Percentiles rank a stretch among this genome's conserved stretches.
phyloP scores from a whole-genome alignment of 2,888 invertebrate genomes.

The Sisyra terminalis region DNA sequence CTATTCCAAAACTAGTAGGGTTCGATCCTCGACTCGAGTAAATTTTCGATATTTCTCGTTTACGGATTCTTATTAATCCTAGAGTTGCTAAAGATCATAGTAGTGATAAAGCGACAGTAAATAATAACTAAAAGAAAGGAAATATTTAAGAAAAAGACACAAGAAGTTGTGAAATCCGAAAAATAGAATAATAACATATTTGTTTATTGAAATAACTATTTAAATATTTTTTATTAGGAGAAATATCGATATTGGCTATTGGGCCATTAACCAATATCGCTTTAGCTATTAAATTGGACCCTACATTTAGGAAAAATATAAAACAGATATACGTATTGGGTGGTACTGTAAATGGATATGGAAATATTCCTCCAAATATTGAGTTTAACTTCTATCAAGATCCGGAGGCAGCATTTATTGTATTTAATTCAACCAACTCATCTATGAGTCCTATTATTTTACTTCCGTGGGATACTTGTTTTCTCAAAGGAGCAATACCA shows the following conservation, averaged over 20 bases:
- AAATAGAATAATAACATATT: neutral
- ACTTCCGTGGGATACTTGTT: conserved; percentile 8
- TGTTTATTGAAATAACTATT: neutral
- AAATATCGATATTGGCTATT: conserved; percentile 23
- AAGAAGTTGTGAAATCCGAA: no score
- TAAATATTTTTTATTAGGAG: conserved; percentile 11
- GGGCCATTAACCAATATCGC: conserved; percentile 40
- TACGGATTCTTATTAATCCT: no score
- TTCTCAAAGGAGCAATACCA: conserved; percentile 9
- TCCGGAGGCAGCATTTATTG: conserved; percentile 25
- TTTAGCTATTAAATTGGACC: conserved; percentile 27
- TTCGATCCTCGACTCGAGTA: no score
- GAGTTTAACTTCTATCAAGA: conserved; percentile 43
- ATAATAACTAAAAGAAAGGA: no score
- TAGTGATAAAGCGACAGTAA: no score
- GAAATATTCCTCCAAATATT: conserved; percentile 24
- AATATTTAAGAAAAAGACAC: no score
- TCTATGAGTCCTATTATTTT: neutral
- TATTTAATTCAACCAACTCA: conserved; percentile 5
- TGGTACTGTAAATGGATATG: conserved; percentile 20
- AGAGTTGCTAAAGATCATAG: no score
- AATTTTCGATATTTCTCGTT: no score
- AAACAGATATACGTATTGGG: conserved; percentile 23
- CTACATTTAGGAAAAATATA: conserved; percentile 17
- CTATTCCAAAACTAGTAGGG: no score